Evolutionary conservation across 2,797 vertebrate species (phyloP).

Genomic region (Danio albolineatus): DNA sequence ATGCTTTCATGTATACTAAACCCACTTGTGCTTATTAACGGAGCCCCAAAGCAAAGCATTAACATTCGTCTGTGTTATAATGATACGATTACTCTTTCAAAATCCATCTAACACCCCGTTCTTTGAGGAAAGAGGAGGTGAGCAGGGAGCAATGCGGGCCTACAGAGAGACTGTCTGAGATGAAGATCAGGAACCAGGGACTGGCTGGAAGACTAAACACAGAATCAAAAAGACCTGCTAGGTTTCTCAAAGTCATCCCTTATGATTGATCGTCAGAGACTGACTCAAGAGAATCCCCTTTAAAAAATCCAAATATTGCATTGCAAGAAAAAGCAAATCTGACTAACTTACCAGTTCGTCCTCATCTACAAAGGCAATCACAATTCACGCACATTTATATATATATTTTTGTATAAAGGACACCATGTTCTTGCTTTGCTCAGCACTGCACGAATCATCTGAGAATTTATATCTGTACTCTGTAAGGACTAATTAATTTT

Average conservation of each 20-base stretch:
- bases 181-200: conserved; percentile 8
- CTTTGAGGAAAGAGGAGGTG: neutral
- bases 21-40: conserved; percentile 36
- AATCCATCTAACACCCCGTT: neutral
- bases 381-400: neutral
- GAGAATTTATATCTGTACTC: neutral
- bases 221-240: conserved; percentile 29
- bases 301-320: conserved; percentile 16
- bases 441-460: conserved; percentile 3
- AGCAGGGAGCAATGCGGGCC: neutral
- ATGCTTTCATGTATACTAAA: conserved; percentile 42
- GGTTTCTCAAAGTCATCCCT: conserved; percentile 12
- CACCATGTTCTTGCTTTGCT: conserved; percentile 10
- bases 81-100: neutral
- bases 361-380: conserved; percentile 14
- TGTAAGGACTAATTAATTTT: neutral
- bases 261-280: conserved; percentile 36
- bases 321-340: conserved; percentile 23
- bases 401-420: conserved; percentile 16
- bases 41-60: conserved; percentile 21
- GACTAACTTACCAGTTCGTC: neutral
- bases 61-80: conserved; percentile 36
- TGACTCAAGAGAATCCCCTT: conserved; percentile 8
- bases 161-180: conserved; percentile 6
- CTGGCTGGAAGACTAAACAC: conserved; percentile 12